Conservation (phyloP, 1,140 invertebrate genomes). For the Drosophila bipectinata region DNA sequence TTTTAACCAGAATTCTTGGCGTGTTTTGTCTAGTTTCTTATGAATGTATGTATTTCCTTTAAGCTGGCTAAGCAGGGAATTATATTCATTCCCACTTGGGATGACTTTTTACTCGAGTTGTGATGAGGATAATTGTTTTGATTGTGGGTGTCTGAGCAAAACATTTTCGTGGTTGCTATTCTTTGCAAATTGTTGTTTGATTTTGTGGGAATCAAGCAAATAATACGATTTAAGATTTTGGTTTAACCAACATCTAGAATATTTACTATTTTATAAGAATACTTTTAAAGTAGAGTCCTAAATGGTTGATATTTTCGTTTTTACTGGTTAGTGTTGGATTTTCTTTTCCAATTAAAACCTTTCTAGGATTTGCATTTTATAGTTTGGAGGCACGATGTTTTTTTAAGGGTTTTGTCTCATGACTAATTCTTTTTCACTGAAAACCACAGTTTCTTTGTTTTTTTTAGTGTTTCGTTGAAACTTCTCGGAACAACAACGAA, state of each 20-base stretch:
- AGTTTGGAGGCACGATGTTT: too few relatives aligned
- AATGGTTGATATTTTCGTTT: too few relatives aligned
- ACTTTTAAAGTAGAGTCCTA: not conserved
- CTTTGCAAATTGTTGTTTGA: constrained; percentile 7
- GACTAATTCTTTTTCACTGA: too few relatives aligned
- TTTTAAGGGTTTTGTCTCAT: too few relatives aligned
- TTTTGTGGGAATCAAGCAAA: not conserved
- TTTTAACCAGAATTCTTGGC: constrained; percentile 50
- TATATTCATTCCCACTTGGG: constrained; percentile 40
- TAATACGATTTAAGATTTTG: not conserved
- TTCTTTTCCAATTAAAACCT: too few relatives aligned
- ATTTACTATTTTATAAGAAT: not conserved
- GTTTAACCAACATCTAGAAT: not conserved
- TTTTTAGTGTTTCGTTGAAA: not conserved
- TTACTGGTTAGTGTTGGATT: too few relatives aligned
- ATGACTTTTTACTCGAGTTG: constrained; percentile 22
- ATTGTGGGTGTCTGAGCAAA: constrained; percentile 12
- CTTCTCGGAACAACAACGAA: not conserved
- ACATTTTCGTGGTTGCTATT: constrained; percentile 18
- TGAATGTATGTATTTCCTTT: constrained; percentile 21
- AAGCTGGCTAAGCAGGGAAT: constrained; percentile 39
- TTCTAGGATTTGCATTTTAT: too few relatives aligned
- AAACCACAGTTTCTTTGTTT: not conserved
- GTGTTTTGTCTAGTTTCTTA: constrained; percentile 36
- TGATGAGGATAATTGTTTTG: constrained; percentile 34